Evolutionary conservation across 2,797 vertebrate genomes (phyloP).

Genomic region (Mormyrus hasselquistii): DNA sequence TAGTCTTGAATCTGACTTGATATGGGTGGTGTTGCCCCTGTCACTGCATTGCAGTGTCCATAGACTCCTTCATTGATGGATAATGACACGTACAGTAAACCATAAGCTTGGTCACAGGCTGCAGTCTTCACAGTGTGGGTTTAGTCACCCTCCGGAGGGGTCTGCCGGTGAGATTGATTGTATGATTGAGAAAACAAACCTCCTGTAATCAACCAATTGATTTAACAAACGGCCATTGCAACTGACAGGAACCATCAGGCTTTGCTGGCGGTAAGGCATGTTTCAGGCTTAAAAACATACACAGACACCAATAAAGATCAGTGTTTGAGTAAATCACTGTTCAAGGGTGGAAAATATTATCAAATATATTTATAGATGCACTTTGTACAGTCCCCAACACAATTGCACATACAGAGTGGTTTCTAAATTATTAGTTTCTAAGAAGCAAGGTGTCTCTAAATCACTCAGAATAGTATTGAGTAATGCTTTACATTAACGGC

Average conservation of each 20-base stretch:
- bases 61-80: background rate
- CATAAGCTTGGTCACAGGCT: background rate
- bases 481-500: background rate
- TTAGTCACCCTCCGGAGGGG: background rate
- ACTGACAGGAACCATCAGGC: background rate
- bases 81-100: background rate
- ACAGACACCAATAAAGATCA: background rate
- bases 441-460: background rate
- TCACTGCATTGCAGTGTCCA: background rate
- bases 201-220: background rate
- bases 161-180: background rate
- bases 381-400: background rate
- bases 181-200: background rate
- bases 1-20: background rate
- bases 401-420: background rate
- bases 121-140: background rate
- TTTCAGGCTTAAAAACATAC: background rate
- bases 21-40: background rate
- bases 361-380: conserved; percentile 1
- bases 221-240: conserved; percentile 1
- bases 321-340: background rate
- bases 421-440: background rate
- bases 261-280: background rate
- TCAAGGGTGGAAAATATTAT: background rate
- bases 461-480: background rate